Evolutionary conservation across 2,888 invertebrate species (phyloP).

Genomic region (Halocaridina rubra): DNA sequence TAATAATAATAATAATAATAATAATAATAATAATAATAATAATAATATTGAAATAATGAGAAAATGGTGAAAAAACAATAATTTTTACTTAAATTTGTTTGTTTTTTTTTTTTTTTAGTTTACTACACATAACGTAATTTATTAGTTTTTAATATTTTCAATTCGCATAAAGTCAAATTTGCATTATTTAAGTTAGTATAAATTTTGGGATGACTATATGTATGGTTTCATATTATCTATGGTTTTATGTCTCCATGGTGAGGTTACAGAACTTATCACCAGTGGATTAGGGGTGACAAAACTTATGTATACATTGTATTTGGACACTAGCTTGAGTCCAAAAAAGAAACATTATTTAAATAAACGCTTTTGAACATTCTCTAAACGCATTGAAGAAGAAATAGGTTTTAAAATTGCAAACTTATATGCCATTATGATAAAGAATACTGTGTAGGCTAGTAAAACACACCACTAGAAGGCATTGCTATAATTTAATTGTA

Average conservation of each 20-base stretch:
- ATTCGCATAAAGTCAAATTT: too few species aligned
- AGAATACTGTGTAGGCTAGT: too few species aligned
- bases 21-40: conserved; percentile 1
- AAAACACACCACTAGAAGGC: conserved; percentile 7
- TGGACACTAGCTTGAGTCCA: neutral
- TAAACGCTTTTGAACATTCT: neutral
- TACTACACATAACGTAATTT: neutral
- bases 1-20: conserved; percentile 1
- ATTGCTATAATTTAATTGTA: conserved; percentile 60
- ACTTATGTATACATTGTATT: neutral
- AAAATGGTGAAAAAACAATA: neutral
- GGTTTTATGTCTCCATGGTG: too few species aligned
- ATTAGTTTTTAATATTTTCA: neutral
- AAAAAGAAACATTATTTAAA: neutral
- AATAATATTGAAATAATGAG: neutral
- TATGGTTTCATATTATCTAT: too few species aligned
- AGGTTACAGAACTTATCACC: too few species aligned
- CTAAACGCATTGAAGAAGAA: neutral
- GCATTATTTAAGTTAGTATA: too few species aligned
- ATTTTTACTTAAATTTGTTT: neutral
- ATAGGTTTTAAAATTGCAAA: neutral
- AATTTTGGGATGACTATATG: too few species aligned
- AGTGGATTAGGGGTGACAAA: too few species aligned
- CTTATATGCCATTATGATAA: too few species aligned
- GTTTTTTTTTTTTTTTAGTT: neutral